phyloP scores from a whole-genome alignment of 2,888 invertebrate genomes.

The Drosophila anomelani region DNA sequence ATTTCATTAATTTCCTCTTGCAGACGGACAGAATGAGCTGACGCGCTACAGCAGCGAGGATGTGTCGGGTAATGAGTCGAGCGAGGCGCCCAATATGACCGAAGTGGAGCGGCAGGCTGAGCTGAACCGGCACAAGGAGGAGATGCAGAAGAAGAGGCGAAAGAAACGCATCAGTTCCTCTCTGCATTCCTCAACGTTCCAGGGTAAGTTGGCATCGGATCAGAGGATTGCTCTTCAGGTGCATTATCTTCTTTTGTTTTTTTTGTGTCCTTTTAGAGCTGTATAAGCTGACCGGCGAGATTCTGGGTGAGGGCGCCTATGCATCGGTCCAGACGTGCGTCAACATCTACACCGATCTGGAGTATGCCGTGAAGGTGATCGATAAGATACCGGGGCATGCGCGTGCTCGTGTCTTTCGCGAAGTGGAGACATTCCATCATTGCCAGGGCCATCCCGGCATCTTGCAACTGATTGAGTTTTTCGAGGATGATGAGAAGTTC shows the following conservation, averaged over 20 bases:
- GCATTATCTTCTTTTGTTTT: too few species aligned
- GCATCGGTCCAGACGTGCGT: slow-evolving; percentile 97
- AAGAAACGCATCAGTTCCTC: slow-evolving; percentile 96
- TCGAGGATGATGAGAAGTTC: slow-evolving; percentile 98
- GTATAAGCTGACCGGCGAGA: slow-evolving; percentile 97
- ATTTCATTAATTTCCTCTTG: slow-evolving; percentile 30
- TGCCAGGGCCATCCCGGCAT: slow-evolving; percentile 99
- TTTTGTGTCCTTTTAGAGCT: slow-evolving; percentile 89
- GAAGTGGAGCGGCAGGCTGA: slow-evolving; percentile 85
- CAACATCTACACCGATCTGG: slow-evolving; percentile 95
- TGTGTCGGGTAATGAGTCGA: slow-evolving; percentile 84
- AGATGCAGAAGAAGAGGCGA: slow-evolving; percentile 93
- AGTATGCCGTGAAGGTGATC: slow-evolving; percentile 99
- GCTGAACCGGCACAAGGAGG: slow-evolving; percentile 92
- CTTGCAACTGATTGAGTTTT: slow-evolving; percentile 98
- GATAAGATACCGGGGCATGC: slow-evolving; percentile 98
- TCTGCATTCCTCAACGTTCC: slow-evolving; percentile 95
- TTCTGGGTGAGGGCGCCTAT: slow-evolving; percentile 98
- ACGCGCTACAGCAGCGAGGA: slow-evolving; percentile 85
- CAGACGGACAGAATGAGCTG: slow-evolving; percentile 82
- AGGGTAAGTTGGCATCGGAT: slow-evolving; percentile 86
- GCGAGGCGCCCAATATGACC: slow-evolving; percentile 83
- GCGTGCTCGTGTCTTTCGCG: slow-evolving; percentile 96
- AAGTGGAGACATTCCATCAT: slow-evolving; percentile 99
- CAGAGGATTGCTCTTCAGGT: neutral